Base-by-base conservation (phyloP, 2,113 vertebrate species). In the Vulpes ferrilata region DNA sequence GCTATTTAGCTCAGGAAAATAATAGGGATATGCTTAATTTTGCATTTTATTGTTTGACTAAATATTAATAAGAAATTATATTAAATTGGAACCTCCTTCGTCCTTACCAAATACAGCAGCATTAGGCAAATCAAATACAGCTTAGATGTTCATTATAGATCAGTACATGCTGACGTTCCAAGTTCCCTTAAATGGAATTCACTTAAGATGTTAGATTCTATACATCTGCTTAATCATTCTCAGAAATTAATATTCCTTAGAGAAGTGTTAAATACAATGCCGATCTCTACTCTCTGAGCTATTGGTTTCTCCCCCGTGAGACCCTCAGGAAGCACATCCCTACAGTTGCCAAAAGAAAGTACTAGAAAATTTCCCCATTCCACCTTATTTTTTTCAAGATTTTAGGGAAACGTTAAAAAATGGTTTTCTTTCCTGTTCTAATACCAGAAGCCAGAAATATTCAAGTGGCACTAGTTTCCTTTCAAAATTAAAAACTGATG, bases 11-110 rank as follows among this genome's bases (percentile, higher is more conserved):
- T 59, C n/a, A 57, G 80, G 71, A 90, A 93, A 91, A 10, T 43
- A 43, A 43, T 43, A 88, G 71, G 38, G 57, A 74, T 79, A 62
- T 43, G 25, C 23, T 93, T 93, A 81, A 48, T 96, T 32, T 73
- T 90, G 10, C 11, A 81, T 73, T 94, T 86, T 88, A 92, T 74
- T 93, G 73, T 65, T 76, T 93, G 11, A 88, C 51, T 78, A 51
- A 78, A 83, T 81, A 64, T 65, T 82, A 92, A 87, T 65, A 81
- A 69, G 27, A 84, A 84, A 62, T 73, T 64, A 51, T 43, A 93
- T 71, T 96, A 71, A 90, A 65, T 30, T 12, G 9, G 22, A 93
- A 95, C 35, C 91, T 88, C 65, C 73, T 93, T 97, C 93, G 11
- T 57, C 53, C 65, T 95, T 86, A 86, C 80, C 57, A 92, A 95